Percentiles rank a stretch among this genome's conserved stretches.
phyloP scores from a whole-genome alignment of 1,140 invertebrate species.

The Listronotus oregonensis region DNA sequence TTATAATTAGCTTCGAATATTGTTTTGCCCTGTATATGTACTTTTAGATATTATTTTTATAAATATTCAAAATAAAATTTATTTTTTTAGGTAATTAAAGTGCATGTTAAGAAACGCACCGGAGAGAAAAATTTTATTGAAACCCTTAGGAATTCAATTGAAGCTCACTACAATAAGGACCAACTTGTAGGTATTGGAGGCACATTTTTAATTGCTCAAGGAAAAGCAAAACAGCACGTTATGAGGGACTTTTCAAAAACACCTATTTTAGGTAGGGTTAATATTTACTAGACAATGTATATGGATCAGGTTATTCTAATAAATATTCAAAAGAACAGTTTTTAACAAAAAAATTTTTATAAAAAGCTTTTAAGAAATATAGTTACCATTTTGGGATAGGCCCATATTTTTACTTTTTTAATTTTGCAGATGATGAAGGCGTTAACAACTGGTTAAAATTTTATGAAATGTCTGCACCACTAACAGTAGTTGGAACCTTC shows the following conservation, averaged over 20 bases:
- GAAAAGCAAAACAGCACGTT: conserved; percentile 86
- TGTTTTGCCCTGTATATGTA: no score
- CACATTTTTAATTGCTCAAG: conserved; percentile 80
- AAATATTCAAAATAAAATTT: no score
- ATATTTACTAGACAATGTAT: no score
- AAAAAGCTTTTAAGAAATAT: no score
- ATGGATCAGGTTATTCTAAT: no score
- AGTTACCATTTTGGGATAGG: no score
- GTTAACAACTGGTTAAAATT: conserved; percentile 91
- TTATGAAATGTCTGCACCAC: conserved; percentile 85
- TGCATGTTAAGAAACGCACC: conserved; percentile 77
- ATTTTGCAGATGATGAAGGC: conserved; percentile 61
- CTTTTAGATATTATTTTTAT: no score
- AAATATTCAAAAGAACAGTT: no score
- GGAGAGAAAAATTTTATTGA: conserved; percentile 83
- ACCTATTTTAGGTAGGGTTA: conserved; percentile 64
- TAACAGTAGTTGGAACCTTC: conserved; percentile 86
- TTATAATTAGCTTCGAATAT: no score
- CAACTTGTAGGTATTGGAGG: conserved; percentile 87
- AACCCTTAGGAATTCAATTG: conserved; percentile 76
- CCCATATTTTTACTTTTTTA: no score
- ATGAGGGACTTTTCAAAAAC: conserved; percentile 89
- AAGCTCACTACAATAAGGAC: conserved; percentile 67
- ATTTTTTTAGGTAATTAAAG: conserved; percentile 72
- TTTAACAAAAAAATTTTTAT: no score